Percentiles rank a stretch among this genome's conserved stretches.
Evolutionary conservation across 2,888 invertebrate species (phyloP).

Genomic region (Tinea trinotella): DNA sequence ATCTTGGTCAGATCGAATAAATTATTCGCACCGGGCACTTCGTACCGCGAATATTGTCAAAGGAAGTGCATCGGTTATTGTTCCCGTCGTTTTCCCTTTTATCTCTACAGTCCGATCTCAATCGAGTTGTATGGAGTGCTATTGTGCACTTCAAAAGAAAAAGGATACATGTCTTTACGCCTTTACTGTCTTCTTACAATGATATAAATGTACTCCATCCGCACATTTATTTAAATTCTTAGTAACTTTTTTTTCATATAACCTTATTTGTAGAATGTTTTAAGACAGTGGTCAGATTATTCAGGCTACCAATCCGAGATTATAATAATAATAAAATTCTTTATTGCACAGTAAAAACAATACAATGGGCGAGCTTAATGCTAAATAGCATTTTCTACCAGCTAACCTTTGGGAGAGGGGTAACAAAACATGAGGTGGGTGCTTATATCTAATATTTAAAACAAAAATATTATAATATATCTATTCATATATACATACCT

Average conservation of each 20-base stretch:
- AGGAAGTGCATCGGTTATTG: slow-evolving; percentile 68
- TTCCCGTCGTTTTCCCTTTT: slow-evolving; percentile 53
- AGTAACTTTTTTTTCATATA: background rate
- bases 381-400: too few species aligned
- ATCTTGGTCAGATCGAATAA: slow-evolving; percentile 49
- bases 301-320: too few species aligned
- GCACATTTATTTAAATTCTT: background rate
- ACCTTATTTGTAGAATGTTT: background rate
- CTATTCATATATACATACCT: too few species aligned
- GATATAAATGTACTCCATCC: slow-evolving; percentile 1
- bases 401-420: too few species aligned
- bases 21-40: slow-evolving; percentile 37
- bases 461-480: too few species aligned
- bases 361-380: too few species aligned
- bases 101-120: slow-evolving; percentile 47
- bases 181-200: background rate
- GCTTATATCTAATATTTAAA: too few species aligned
- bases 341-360: too few species aligned
- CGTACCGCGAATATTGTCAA: slow-evolving; percentile 49
- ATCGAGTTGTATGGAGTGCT: slow-evolving; percentile 29
- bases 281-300: background rate
- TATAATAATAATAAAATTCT: too few species aligned
- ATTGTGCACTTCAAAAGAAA: background rate
- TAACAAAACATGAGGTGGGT: too few species aligned
- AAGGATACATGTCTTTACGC: slow-evolving; percentile 1